phyloP scores from a whole-genome alignment of 2,888 invertebrate genomes.

The Dolichomitus sp. region DNA sequence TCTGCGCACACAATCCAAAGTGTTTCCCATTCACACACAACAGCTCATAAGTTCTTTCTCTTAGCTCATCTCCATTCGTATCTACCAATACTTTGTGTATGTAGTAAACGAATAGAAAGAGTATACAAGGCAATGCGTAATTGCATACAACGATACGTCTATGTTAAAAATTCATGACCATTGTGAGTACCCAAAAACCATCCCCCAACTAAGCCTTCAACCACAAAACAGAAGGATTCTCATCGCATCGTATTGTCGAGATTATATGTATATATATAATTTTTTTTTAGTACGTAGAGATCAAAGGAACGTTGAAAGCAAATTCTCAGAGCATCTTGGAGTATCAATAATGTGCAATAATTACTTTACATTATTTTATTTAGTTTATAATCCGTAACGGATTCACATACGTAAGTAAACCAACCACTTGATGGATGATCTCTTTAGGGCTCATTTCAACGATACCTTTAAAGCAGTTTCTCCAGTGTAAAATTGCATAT shows the following conservation, averaged over 20 bases:
- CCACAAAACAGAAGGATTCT: conserved; percentile 74
- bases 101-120: conserved; percentile 53
- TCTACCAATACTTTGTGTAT: conserved; percentile 35
- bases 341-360: conserved; percentile 28
- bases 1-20: conserved; percentile 86
- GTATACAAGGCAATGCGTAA: conserved; percentile 5
- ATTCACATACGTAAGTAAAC: background rate
- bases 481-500: conserved; percentile 29
- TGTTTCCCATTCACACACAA: conserved; percentile 83
- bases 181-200: conserved; percentile 77
- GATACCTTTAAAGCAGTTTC: conserved; percentile 18
- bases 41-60: conserved; percentile 73
- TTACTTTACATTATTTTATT: conserved; percentile 30
- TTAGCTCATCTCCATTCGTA: conserved; percentile 54
- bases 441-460: conserved; percentile 25
- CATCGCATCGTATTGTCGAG: conserved; percentile 28
- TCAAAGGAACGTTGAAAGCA: conserved; percentile 42
- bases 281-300: conserved; percentile 49
- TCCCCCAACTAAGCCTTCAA: conserved; percentile 77
- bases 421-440: background rate
- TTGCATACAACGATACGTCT: conserved; percentile 48
- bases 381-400: conserved; percentile 17
- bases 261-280: background rate
- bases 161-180: conserved; percentile 71
- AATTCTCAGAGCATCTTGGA: conserved; percentile 25